Conservation (phyloP, 2,888 invertebrate species). For the Tipula confusa region DNA sequence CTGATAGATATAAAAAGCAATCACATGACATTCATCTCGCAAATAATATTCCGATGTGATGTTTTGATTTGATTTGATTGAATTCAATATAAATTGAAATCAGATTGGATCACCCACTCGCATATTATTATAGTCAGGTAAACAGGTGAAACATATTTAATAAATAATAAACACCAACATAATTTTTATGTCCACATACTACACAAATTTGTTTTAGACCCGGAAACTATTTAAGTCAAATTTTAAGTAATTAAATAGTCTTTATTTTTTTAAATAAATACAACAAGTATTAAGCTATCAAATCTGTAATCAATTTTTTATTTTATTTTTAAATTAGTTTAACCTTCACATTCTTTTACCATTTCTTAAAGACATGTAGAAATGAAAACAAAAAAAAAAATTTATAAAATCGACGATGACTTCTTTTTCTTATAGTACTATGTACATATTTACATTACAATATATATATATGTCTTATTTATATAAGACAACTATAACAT, state of each 20-base stretch:
- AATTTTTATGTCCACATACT: not conserved
- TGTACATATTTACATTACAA: not conserved
- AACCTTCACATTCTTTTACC: not conserved
- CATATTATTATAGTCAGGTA: not conserved
- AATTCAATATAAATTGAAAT: too few relatives aligned
- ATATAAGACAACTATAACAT: not conserved
- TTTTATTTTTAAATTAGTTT: not conserved
- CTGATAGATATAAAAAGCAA: too few relatives aligned
- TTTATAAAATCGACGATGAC: not conserved
- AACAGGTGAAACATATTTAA: not conserved
- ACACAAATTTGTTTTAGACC: not conserved
- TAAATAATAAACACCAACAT: not conserved
- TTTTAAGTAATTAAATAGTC: conserved; percentile 15
- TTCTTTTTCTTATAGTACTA: not conserved
- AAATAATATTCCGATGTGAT: too few relatives aligned
- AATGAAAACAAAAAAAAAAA: not conserved
- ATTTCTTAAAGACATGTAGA: not conserved
- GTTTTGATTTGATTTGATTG: too few relatives aligned
- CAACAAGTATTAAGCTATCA: not conserved
- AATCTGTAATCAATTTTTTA: conserved; percentile 3
- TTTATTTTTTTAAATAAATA: not conserved
- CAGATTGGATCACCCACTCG: not conserved
- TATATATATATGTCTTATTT: not conserved
- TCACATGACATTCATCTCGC: too few relatives aligned
- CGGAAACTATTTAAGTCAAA: not conserved